Evolutionary conservation across 1,140 invertebrate genomes (phyloP), one percentile per base, ranked within the genome.

Genomic region (Leucophenga varia): DNA sequence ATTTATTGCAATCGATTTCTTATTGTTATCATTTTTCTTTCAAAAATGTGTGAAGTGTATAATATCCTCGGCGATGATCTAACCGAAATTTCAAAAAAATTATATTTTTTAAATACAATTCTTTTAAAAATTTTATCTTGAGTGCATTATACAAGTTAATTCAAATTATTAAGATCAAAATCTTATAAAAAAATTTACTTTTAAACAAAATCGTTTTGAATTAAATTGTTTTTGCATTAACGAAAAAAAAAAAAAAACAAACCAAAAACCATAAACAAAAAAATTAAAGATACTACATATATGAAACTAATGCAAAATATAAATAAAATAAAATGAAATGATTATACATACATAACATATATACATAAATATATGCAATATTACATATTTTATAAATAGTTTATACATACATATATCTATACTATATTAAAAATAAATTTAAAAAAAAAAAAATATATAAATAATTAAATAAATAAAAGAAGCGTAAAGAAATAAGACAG

Each of bases 401-500:
- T 14, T 14, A 35, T 35, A 35, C n/a, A 46, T 14, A 38, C 10
- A 47, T 31, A 39, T 18, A 39, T 39, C 30, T 32, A 47, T 35
- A 34, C 14, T 32, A 32, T 47, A 31, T 20, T 36, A 39, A 31
- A 37, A 10, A 21, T 13, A 25, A 49, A 47, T 28, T 22, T 36
- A 28, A 35, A 42, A 41, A 31, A 25, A 14, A n/a, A 41, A 48
- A 41, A 32, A 47, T 30, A 17, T 38, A 47, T 30, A 20, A 21
- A 17, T 21, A 25, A 12, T 14, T 35, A 25, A 25, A 36, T 40
- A 47, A 19, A 42, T 19, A 25, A 45, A 25, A 40, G 19, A 25
- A 43, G 28, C 25, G 37, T 30, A 49, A 42, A 40, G 14, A 17
- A 21, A 42, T 36, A 13, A 41, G 28, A 19, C 31, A 37, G 22